Evolutionary conservation across 2,113 vertebrate species (phyloP).

Genomic region (Gymnarchus niloticus): DNA sequence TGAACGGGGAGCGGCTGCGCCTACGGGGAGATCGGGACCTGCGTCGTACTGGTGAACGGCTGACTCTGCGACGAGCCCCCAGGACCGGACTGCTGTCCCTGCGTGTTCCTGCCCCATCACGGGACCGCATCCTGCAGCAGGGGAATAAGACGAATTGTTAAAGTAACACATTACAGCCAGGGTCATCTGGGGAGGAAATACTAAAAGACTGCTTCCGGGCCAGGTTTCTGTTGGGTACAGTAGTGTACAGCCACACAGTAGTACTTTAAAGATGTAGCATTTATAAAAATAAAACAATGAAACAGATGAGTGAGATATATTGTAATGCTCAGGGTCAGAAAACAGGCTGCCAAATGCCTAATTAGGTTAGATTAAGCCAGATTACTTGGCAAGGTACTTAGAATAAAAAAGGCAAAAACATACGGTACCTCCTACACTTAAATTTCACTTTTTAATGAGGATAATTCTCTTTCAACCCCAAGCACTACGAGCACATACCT

Average conservation of each 20-base stretch:
- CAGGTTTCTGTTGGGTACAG: neutral
- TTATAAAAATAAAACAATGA: neutral
- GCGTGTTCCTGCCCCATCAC: slow-evolving; percentile 55
- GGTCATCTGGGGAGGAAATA: too few species aligned
- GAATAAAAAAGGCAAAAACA: neutral
- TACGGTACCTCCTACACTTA: neutral
- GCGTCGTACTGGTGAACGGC: slow-evolving; percentile 59
- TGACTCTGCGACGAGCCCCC: slow-evolving; percentile 50
- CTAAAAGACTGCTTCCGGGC: neutral
- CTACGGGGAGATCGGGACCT: slow-evolving; percentile 39
- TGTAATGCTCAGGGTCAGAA: neutral
- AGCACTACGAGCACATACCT: too few species aligned
- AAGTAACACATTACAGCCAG: too few species aligned
- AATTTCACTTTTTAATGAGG: neutral
- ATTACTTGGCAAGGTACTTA: neutral
- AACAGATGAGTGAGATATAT: neutral
- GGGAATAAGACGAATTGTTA: too few species aligned
- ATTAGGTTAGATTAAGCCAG: neutral
- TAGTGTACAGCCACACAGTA: neutral
- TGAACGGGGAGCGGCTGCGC: slow-evolving; percentile 21
- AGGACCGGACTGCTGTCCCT: slow-evolving; percentile 47
- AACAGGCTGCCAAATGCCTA: neutral
- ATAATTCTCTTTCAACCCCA: neutral
- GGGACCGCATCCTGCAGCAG: slow-evolving; percentile 62
- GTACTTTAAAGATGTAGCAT: neutral